Percentiles rank a stretch among this genome's conserved stretches.
Conservation (phyloP, 2,113 vertebrate species). For the Syngnathus typhle region DNA sequence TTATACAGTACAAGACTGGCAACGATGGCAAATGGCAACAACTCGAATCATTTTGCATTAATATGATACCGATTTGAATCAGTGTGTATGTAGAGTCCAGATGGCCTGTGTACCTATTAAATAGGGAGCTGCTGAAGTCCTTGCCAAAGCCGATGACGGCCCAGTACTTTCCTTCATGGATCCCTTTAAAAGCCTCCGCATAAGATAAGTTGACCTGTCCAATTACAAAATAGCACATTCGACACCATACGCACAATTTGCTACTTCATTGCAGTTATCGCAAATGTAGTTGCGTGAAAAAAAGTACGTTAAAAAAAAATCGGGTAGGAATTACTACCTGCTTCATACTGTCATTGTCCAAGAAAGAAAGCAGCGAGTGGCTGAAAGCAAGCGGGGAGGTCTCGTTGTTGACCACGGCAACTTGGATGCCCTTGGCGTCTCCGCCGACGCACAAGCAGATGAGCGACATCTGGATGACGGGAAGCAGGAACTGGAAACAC, state of each 20-base stretch:
- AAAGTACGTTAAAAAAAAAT: background rate
- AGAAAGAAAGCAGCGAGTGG: constrained; percentile 61
- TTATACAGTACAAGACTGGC: background rate
- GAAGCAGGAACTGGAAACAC: constrained; percentile 77
- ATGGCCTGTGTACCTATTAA: constrained; percentile 59
- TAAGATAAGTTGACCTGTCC: constrained; percentile 64
- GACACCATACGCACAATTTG: background rate
- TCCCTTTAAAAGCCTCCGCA: constrained; percentile 64
- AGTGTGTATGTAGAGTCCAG: background rate
- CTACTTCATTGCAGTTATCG: background rate
- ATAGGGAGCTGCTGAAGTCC: constrained; percentile 73
- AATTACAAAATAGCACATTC: background rate
- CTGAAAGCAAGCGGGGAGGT: constrained; percentile 59
- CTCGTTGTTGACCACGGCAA: constrained; percentile 77
- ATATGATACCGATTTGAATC: background rate
- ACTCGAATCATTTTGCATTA: too few relatives aligned
- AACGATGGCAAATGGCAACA: too few relatives aligned
- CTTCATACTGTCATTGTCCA: constrained; percentile 70
- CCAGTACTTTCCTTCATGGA: constrained; percentile 71
- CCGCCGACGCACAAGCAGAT: constrained; percentile 74
- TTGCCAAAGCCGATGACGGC: constrained; percentile 68
- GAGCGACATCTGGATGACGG: constrained; percentile 75
- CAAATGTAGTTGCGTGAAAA: background rate
- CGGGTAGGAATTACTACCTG: constrained; percentile 53
- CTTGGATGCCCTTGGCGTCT: constrained; percentile 63